phyloP scores from a whole-genome alignment of 2,113 vertebrate genomes.

The Vidua chalybeata region DNA sequence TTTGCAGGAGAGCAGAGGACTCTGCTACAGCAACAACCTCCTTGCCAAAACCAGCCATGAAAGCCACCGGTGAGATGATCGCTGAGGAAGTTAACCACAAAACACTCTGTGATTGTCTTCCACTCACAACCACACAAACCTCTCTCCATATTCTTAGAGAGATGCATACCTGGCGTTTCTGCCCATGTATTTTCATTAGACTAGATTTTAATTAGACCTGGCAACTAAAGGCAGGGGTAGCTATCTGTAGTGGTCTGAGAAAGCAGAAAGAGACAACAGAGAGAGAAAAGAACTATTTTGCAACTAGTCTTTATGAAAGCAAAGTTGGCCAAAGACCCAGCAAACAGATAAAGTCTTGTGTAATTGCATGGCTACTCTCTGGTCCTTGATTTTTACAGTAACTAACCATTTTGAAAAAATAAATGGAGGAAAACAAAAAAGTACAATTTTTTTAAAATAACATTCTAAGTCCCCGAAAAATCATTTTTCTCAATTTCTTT shows the following conservation, averaged over 20 bases:
- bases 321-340: background rate
- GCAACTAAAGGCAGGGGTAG: background rate
- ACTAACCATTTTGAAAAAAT: background rate
- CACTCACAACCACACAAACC: background rate
- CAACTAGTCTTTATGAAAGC: background rate
- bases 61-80: background rate
- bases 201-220: background rate
- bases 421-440: background rate
- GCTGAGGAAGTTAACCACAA: background rate
- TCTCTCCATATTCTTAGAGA: background rate
- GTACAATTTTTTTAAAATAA: background rate
- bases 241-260: background rate
- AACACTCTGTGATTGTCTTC: background rate
- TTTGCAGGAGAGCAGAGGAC: background rate
- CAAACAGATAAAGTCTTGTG: background rate
- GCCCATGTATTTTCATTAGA: background rate
- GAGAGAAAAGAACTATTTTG: background rate
- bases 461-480: background rate
- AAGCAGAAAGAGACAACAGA: background rate
- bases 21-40: background rate
- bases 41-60: background rate
- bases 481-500: background rate
- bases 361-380: background rate
- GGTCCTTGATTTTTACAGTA: background rate
- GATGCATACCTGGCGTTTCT: rapidly evolving